Evolutionary conservation across 2,113 vertebrate genomes (phyloP), one percentile per base, ranked within the genome.

Genomic region (Loxodonta africana): DNA sequence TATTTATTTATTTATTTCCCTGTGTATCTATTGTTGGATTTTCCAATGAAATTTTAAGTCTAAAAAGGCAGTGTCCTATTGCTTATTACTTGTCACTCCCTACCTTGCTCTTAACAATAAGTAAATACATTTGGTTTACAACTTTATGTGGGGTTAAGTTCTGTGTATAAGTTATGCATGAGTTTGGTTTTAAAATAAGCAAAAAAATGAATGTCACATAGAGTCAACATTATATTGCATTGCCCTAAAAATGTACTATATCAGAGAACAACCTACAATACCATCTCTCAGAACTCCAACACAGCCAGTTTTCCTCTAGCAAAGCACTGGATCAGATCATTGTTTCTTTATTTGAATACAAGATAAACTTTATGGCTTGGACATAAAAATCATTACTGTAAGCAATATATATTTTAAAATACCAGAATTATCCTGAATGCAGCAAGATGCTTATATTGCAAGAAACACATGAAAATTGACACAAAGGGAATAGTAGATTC

Each of bases 271-370:
- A 57, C 2, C 5, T 8, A 17, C 26, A 20, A 2, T 21, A 57
- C 7, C 8, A 20, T 23, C 46, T 93, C 30, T 73, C 48, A 28
- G 33, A 67, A 74, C 10, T 33, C 20, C 67, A 86, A 48, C 28
- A 62, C 5, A 51, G 46, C 30, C 6, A 88, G 11, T 78, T 83
- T 88, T 77, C 53, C 88, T 91, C 14, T 33, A 65, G 46, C 8
- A 86, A 88, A 85, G 23, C 60, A 44, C 44, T 62, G 41, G 10
- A 67, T 83, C 8, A 60, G 10, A 78, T 77, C 60, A 60, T 33
- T 73, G 14, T 82, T 93, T 86, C n/a, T 63, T 71, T 62, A 81
- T 90, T 74, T 74, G 15, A 86, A 65, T 90, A 57, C 21, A 84
- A 90, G 62, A 81, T 48, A 81, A 83, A 73, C 5, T 91, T 51